These are phyloP conservation scores for Temnothorax ravouxi DNA, from an alignment of 2,888 invertebrate genomes.

Conservation along the genomic window DNA sequence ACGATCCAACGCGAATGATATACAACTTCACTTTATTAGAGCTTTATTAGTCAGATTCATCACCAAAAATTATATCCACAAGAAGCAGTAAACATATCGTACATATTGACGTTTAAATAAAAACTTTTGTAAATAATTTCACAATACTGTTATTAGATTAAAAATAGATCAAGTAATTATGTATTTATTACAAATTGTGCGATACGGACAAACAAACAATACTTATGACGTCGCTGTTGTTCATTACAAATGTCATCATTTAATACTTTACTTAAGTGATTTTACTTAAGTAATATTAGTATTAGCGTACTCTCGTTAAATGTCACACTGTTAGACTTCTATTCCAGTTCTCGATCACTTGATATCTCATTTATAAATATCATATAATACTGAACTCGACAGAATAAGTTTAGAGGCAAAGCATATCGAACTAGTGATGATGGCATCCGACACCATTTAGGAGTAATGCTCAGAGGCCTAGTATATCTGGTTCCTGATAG, in stretches of 20 bases:
- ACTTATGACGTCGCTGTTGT: neutral
- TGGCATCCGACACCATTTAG: conserved; percentile 51
- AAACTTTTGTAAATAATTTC: conserved; percentile 60
- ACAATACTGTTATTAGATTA: conserved; percentile 23
- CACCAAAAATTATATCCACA: conserved; percentile 72
- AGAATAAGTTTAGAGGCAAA: conserved; percentile 66
- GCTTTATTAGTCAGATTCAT: conserved; percentile 74
- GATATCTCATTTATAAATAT: conserved; percentile 50
- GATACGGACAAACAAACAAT: conserved; percentile 24
- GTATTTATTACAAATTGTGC: conserved; percentile 35
- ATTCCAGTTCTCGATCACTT: conserved; percentile 58
- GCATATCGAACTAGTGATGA: conserved; percentile 65
- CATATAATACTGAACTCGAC: conserved; percentile 56
- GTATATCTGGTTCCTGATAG: conserved; percentile 30
- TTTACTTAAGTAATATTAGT: conserved; percentile 59
- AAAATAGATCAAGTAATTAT: conserved; percentile 33
- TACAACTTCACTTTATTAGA: conserved; percentile 73
- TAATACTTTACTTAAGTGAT: conserved; percentile 62
- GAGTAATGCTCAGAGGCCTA: conserved; percentile 55
- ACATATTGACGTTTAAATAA: conserved; percentile 62
- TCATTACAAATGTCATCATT: conserved; percentile 34
- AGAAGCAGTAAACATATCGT: conserved; percentile 66
- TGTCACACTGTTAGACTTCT: conserved; percentile 62
- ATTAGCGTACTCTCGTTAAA: conserved; percentile 72
- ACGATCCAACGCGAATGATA: conserved; percentile 52